These are phyloP conservation scores for Brachionichthys hirsutus DNA, from an alignment of 2,113 vertebrate species.

Conservation along the genomic window DNA sequence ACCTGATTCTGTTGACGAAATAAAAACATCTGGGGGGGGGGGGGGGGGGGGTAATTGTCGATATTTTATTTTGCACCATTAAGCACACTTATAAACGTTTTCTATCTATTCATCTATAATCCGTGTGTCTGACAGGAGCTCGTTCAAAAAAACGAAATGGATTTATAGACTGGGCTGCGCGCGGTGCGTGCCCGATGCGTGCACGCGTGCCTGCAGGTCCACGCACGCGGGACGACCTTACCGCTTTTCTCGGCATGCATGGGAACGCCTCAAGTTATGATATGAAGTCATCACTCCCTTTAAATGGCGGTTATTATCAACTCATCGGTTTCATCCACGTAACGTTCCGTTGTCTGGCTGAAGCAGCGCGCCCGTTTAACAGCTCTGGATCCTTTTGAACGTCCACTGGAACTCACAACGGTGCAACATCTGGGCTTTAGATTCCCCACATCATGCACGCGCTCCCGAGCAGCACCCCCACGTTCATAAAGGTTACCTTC, in stretches of 20 bases:
- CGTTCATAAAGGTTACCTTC: slow-evolving; percentile 27
- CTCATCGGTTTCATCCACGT: slow-evolving; percentile 1
- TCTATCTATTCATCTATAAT: background rate
- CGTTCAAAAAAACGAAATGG: background rate
- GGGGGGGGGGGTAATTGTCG: slow-evolving; percentile 8
- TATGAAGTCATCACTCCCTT: slow-evolving; percentile 30
- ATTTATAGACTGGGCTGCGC: too few relatives aligned
- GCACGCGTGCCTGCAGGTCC: too few relatives aligned
- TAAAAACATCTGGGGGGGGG: background rate
- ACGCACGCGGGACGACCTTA: background rate
- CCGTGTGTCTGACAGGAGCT: background rate
- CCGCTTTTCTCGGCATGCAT: background rate
- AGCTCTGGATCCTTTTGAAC: slow-evolving; percentile 1
- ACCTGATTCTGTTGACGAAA: background rate
- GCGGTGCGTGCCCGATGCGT: too few relatives aligned
- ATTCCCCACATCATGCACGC: slow-evolving; percentile 47
- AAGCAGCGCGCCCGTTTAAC: slow-evolving; percentile 2
- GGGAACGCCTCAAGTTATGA: slow-evolving; percentile 13
- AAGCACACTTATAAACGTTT: background rate
- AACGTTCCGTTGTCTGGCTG: slow-evolving; percentile 6
- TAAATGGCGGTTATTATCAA: slow-evolving; percentile 12
- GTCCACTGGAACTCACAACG: slow-evolving; percentile 24
- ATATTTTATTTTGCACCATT: slow-evolving; percentile 4
- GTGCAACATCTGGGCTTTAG: slow-evolving; percentile 57
- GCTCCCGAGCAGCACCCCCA: slow-evolving; percentile 34